These are phyloP conservation scores for Euphonia xanthogaster DNA, from an alignment of 2,797 vertebrate species.

Conservation along the genomic window DNA sequence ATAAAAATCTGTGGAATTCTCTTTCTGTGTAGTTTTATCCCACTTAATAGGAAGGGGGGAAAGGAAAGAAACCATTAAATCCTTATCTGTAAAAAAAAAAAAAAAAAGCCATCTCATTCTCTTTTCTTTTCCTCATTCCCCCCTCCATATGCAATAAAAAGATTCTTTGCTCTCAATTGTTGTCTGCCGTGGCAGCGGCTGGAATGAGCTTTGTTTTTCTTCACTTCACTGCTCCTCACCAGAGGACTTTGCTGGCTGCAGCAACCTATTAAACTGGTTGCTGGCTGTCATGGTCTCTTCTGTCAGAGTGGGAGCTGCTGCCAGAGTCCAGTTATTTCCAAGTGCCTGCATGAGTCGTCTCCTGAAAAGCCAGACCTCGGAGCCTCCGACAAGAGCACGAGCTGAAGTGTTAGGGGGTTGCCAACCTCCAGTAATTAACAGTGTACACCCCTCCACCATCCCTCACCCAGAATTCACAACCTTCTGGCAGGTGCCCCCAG, in stretches of 20 bases:
- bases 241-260: neutral
- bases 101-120: neutral
- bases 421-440: neutral
- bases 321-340: constrained; percentile 12
- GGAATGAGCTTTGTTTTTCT: constrained; percentile 27
- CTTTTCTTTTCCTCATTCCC: neutral
- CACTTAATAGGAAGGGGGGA: neutral
- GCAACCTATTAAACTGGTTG: constrained; percentile 4
- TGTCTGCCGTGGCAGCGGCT: neutral
- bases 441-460: neutral
- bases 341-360: neutral
- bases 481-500: constrained; percentile 35
- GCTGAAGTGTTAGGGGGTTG: neutral
- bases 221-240: constrained; percentile 44
- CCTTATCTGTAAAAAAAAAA: neutral
- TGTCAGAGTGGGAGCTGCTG: neutral
- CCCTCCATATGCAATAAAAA: neutral
- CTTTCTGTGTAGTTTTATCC: neutral
- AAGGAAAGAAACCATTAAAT: neutral
- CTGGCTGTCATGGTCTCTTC: constrained; percentile 1
- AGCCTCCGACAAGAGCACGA: neutral
- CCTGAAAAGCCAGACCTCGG: neutral
- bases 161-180: neutral
- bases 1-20: constrained; percentile 5
- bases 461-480: constrained; percentile 15